A percentile compares a stretch with the other conserved stretches of the same genome.
Evolutionary conservation across 2,888 invertebrate genomes (phyloP).

Genomic region (Fabriciana adippe): DNA sequence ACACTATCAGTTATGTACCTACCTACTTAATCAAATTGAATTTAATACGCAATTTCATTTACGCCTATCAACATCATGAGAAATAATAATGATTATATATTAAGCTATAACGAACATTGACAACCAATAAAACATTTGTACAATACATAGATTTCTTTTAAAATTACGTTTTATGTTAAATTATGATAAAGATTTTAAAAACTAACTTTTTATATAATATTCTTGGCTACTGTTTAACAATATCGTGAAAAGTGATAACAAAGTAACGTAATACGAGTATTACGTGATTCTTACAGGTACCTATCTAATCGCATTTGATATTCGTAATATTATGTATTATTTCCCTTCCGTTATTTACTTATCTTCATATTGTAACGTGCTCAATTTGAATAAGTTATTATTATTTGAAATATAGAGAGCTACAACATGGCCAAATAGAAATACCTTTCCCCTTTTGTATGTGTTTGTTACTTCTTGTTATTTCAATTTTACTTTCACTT

Average conservation of each 20-base stretch:
- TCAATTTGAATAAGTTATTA: neutral
- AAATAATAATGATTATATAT: neutral
- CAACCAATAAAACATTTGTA: neutral
- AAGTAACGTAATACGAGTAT: slow-evolving; percentile 25
- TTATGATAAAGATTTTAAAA: neutral
- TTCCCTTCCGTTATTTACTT: slow-evolving; percentile 22
- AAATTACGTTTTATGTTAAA: too few species aligned
- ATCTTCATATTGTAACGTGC: neutral
- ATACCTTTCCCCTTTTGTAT: slow-evolving; percentile 19
- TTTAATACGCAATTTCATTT: too few species aligned
- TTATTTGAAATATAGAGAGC: slow-evolving; percentile 6
- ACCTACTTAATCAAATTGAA: too few species aligned
- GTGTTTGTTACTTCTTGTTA: slow-evolving; percentile 15
- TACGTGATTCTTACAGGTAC: slow-evolving; percentile 25
- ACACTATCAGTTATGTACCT: too few species aligned
- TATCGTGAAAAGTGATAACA: slow-evolving; percentile 17
- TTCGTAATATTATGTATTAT: slow-evolving; percentile 8
- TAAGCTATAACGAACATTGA: neutral
- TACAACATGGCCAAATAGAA: slow-evolving; percentile 13
- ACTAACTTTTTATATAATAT: slow-evolving; percentile 12
- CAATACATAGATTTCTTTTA: neutral
- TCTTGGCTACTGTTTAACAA: slow-evolving; percentile 1
- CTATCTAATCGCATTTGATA: slow-evolving; percentile 14
- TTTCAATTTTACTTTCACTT: slow-evolving; percentile 41
- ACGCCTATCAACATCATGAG: neutral